Conservation (phyloP, 2,113 vertebrate species). For the Acanthisitta chloris region DNA sequence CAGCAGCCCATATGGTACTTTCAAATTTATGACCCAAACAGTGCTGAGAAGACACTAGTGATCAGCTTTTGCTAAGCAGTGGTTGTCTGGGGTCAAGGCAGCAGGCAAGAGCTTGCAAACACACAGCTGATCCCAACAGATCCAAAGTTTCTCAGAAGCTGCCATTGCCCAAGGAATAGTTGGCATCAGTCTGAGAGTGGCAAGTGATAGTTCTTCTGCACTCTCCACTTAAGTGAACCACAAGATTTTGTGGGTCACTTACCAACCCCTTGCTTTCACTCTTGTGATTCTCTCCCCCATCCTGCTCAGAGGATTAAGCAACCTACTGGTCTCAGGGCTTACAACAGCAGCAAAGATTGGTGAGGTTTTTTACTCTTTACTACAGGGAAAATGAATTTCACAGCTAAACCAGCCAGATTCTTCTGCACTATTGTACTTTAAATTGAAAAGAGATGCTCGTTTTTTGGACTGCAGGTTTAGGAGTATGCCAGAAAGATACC, state of each 20-base stretch:
- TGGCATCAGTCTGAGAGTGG: not conserved
- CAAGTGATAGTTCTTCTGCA: not conserved
- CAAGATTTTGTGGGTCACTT: too few species aligned
- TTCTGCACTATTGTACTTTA: not conserved
- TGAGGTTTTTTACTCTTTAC: not conserved
- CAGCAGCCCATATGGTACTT: rapidly evolving
- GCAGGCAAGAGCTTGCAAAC: not conserved
- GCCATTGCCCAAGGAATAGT: not conserved
- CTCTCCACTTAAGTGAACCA: not conserved
- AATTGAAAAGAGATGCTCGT: not conserved
- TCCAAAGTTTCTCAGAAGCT: not conserved
- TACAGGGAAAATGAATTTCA: not conserved
- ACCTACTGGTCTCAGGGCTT: not conserved
- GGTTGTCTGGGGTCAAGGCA: rapidly evolving
- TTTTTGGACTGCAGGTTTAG: not conserved
- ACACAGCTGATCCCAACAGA: not conserved
- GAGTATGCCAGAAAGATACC: not conserved
- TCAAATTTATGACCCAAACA: not conserved
- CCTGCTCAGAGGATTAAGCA: not conserved
- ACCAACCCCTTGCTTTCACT: not conserved
- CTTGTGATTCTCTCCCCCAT: not conserved
- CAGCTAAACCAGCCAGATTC: not conserved
- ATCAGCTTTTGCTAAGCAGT: not conserved
- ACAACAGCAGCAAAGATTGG: not conserved
- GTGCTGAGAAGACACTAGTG: too few species aligned